These are phyloP conservation scores for Zele albiditarsus DNA, from an alignment of 2,888 invertebrate genomes.

Conservation along the genomic window DNA sequence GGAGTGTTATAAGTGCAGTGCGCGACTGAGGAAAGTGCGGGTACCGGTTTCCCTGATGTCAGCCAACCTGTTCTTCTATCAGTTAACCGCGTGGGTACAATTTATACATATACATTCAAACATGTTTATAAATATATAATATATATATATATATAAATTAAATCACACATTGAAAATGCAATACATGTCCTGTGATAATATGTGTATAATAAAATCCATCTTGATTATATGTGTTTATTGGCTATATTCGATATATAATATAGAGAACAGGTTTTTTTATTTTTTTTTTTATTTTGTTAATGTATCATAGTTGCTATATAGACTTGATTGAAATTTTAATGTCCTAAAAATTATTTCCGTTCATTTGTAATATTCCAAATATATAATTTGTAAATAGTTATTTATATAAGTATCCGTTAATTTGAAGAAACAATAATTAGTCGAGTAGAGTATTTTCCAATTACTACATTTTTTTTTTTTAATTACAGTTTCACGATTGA, in stretches of 20 bases:
- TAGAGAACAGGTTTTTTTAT: background rate
- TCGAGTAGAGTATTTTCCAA: too few relatives aligned
- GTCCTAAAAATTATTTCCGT: conserved; percentile 2
- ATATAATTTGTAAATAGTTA: background rate
- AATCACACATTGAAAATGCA: conserved; percentile 5
- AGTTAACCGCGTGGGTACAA: conserved; percentile 25
- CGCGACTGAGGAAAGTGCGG: conserved; percentile 34
- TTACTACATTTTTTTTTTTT: too few relatives aligned
- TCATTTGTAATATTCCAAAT: background rate
- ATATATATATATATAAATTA: background rate
- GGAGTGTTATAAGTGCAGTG: conserved; percentile 19
- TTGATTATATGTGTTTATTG: background rate
- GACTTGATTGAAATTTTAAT: background rate
- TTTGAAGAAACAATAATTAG: too few relatives aligned
- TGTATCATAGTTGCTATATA: background rate
- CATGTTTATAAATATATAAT: background rate
- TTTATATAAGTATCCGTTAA: too few relatives aligned
- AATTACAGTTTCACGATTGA: too few relatives aligned
- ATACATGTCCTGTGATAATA: background rate
- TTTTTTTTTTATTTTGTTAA: too few relatives aligned
- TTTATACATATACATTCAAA: conserved; percentile 26
- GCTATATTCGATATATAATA: background rate
- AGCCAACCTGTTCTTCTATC: conserved; percentile 45
- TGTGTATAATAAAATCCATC: background rate
- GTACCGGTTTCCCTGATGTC: conserved; percentile 45